Evolutionary conservation across 2,113 vertebrate species (phyloP).

Genomic region (Gnathonemus longibarbis): DNA sequence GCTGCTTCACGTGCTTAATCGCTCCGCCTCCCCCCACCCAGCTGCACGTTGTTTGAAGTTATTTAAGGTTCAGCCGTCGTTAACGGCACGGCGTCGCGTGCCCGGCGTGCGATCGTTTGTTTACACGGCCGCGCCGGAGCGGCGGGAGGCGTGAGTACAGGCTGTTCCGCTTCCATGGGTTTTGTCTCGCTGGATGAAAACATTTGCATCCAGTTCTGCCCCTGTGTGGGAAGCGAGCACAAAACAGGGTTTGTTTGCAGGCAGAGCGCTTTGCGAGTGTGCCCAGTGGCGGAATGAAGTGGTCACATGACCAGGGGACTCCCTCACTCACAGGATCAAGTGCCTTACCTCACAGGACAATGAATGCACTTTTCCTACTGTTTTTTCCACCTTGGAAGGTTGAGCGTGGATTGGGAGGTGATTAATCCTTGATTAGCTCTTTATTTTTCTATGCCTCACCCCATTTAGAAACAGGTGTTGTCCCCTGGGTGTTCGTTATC

Average conservation of each 20-base stretch:
- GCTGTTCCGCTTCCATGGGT: neutral
- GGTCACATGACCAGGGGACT: neutral
- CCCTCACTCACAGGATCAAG: neutral
- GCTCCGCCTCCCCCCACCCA: neutral
- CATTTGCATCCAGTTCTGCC: neutral
- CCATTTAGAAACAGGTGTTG: neutral
- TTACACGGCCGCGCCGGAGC: neutral
- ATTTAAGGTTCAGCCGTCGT: neutral
- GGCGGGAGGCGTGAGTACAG: neutral
- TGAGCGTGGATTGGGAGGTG: neutral
- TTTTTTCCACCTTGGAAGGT: neutral
- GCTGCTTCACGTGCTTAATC: neutral
- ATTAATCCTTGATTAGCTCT: neutral
- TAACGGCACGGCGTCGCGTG: neutral
- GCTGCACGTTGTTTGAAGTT: neutral
- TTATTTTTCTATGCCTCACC: neutral
- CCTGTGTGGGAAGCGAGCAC: neutral
- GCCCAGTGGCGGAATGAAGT: neutral
- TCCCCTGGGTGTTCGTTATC: neutral
- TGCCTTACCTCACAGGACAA: neutral
- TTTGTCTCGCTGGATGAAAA: constrained; percentile 1
- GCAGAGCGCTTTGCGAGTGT: neutral
- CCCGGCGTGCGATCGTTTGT: neutral
- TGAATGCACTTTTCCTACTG: neutral
- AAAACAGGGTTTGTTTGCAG: constrained; percentile 10